Evolutionary conservation across 2,888 invertebrate species (phyloP), one percentile per base, ranked within the genome.

Genomic region (Euplexia lucipara): DNA sequence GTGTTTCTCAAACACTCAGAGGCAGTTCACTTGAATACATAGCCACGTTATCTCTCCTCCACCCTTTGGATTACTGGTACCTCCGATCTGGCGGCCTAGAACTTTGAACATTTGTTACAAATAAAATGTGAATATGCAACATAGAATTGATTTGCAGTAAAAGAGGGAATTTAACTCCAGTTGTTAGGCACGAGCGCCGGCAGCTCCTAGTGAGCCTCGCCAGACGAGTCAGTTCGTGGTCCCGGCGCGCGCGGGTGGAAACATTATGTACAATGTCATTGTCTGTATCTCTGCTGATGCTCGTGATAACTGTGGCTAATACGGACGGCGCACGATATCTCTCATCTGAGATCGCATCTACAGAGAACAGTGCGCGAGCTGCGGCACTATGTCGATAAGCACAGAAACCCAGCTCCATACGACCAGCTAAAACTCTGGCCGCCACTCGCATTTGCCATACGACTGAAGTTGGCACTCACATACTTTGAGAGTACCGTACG

Each of bases 281-380:
- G 74, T 71, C 37, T 60, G 39, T 47, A 18, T 58, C 37, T 63
- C 58, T 61, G 45, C 68, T 52, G 75, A 73, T 73, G 75, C 8
- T 34, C 20, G 51, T 42, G 73, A 73, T 73, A 70, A 16, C 60
- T 42, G 49, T 56, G 26, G 63, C 74, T 73, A 71, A 74, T 74
- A 41, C 72, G 69, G 59, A 22, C 49, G 64, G 49, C 16, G 20
- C 32, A 35, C 16, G 18, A 16, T 66, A 71, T 74, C 70, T 73
- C 8, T 34, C 62, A 78, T 75, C 79, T 35, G 30, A 60, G 78
- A 78, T 75, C 41, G 32, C 62, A 65, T 78, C 74, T 60, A 32
- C 67, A 49, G 47, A 47, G 47, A 57, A 16, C 45, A 45, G 39
- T 16, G 47, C 39, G 58, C 58, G 58, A 20, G 30, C 58, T 7